A percentile compares a stretch with the other conserved stretches of the same genome.
phyloP scores from a whole-genome alignment of 2,797 vertebrate genomes.

The Spea hammondii region DNA sequence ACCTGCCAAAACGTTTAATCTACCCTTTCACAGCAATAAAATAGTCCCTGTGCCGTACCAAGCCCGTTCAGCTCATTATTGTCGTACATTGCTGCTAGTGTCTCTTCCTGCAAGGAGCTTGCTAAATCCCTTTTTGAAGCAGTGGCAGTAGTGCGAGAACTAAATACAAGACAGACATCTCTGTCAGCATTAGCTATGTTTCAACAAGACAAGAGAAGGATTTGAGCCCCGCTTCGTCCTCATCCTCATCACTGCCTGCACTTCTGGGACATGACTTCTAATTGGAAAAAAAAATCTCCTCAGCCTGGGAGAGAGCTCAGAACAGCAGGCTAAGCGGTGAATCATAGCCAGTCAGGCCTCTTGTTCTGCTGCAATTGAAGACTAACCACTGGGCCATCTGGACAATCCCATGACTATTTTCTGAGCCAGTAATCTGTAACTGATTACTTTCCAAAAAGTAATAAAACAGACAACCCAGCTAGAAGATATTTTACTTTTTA shows the following conservation, averaged over 20 bases:
- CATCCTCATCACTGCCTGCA: constrained; percentile 42
- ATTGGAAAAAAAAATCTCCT: constrained; percentile 33
- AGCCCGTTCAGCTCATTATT: no score
- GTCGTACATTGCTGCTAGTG: neutral
- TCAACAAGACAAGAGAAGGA: constrained; percentile 47
- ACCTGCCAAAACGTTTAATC: no score
- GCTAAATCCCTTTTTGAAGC: constrained; percentile 1
- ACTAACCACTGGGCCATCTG: constrained; percentile 54
- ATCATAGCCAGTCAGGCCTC: constrained; percentile 52
- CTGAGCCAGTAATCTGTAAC: constrained; percentile 54
- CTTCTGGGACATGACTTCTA: constrained; percentile 49
- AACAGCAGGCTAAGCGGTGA: constrained; percentile 53
- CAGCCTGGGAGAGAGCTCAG: constrained; percentile 31
- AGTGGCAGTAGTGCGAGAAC: neutral
- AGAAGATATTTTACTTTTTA: constrained; percentile 49
- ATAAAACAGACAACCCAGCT: constrained; percentile 43
- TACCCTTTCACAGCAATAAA: no score
- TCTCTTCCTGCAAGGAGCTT: constrained; percentile 6
- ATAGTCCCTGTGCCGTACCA: no score
- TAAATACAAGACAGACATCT: constrained; percentile 37
- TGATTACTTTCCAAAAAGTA: constrained; percentile 52
- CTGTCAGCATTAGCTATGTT: constrained; percentile 43
- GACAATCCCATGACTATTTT: constrained; percentile 52
- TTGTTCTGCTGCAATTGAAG: constrained; percentile 50
- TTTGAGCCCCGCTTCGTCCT: constrained; percentile 29